These are phyloP conservation scores for Brachyalestes nurse DNA, from an alignment of 2,797 vertebrate species.

Conservation along the genomic window DNA sequence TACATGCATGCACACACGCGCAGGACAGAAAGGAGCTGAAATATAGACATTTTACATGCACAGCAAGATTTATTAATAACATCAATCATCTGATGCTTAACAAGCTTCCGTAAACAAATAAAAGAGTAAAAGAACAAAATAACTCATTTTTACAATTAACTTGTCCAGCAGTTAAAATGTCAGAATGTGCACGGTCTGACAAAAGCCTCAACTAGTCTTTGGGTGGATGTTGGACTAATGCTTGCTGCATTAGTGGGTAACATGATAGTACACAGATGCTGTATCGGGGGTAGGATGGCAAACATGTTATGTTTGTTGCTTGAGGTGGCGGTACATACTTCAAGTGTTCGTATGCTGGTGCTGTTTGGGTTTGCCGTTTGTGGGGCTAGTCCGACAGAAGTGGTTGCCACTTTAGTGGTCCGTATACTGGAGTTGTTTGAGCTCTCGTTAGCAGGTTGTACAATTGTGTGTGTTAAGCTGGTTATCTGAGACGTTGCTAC, in stretches of 20 bases:
- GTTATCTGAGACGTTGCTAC: neutral
- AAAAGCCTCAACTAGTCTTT: slow-evolving; percentile 5
- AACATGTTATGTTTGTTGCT: neutral
- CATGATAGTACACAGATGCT: neutral
- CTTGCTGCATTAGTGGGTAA: neutral
- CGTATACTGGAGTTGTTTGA: neutral
- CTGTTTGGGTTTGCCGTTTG: neutral
- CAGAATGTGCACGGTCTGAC: neutral
- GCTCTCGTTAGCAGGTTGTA: neutral
- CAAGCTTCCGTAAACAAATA: neutral
- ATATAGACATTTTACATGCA: slow-evolving; percentile 7
- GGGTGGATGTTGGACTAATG: neutral
- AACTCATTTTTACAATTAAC: neutral
- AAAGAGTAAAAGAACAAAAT: neutral
- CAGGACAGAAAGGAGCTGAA: neutral
- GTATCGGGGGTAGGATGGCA: neutral
- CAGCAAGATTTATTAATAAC: slow-evolving; percentile 1
- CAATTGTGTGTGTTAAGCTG: neutral
- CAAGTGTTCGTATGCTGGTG: neutral
- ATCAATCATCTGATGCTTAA: neutral
- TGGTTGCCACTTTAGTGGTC: neutral
- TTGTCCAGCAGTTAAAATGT: neutral
- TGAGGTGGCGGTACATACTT: neutral
- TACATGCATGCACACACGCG: neutral
- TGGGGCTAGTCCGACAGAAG: neutral